A percentile compares a stretch with the other conserved stretches of the same genome.
Conservation (phyloP, 2,113 vertebrate genomes). For the Melanerpes formicivorus region DNA sequence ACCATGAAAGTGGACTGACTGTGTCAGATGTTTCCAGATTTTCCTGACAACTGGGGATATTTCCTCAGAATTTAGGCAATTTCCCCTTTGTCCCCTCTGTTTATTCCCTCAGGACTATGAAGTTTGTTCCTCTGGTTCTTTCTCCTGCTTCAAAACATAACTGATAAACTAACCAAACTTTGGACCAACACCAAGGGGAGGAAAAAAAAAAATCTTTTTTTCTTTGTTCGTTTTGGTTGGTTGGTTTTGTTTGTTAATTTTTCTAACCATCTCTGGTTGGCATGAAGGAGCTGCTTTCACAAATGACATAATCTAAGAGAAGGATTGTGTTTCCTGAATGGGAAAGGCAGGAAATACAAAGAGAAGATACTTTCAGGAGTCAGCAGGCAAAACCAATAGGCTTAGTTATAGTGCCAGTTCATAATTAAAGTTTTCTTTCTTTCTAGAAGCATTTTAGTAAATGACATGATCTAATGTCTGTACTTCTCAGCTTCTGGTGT, state of each 20-base stretch:
- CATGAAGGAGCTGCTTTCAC: neutral
- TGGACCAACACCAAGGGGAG: neutral
- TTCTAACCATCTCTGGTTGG: neutral
- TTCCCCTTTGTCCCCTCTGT: neutral
- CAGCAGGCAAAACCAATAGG: neutral
- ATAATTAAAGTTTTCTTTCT: neutral
- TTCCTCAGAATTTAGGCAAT: neutral
- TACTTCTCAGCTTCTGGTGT: neutral
- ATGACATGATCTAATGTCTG: neutral
- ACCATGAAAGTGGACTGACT: neutral
- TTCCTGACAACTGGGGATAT: neutral
- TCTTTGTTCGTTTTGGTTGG: neutral
- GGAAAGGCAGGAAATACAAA: neutral
- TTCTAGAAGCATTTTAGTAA: constrained; percentile 1
- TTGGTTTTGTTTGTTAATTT: no score
- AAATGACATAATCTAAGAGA: neutral
- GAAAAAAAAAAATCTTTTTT: neutral
- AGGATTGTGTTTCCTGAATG: neutral
- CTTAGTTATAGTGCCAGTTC: neutral
- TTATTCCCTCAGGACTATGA: neutral
- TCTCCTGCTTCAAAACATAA: neutral
- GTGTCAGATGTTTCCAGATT: neutral
- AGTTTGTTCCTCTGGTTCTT: neutral
- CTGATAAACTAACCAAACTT: neutral
- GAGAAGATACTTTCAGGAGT: neutral